Conservation (phyloP, 2,888 invertebrate genomes). For the Poecilus cupreus region DNA sequence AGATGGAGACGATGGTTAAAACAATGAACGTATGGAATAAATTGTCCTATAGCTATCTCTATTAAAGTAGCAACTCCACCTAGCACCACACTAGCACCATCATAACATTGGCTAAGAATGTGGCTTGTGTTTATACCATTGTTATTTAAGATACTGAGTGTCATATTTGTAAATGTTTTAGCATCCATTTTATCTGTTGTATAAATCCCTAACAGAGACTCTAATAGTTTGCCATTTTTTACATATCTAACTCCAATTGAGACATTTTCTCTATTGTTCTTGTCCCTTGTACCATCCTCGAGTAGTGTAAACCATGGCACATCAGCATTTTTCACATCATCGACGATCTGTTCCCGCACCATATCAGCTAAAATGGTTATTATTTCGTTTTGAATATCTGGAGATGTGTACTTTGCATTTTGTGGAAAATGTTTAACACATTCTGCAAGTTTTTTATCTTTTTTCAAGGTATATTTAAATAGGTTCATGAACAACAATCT, state of each 20-base stretch:
- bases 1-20: no score
- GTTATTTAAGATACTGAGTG: slow-evolving; percentile 34
- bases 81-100: slow-evolving; percentile 46
- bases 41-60: no score
- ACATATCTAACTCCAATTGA: slow-evolving; percentile 19
- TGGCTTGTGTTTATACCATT: slow-evolving; percentile 29
- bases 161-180: slow-evolving; percentile 32
- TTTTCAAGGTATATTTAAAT: no score
- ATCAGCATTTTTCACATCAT: slow-evolving; percentile 41
- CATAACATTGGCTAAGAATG: slow-evolving; percentile 44
- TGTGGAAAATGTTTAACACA: slow-evolving; percentile 2
- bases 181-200: slow-evolving; percentile 37
- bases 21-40: no score
- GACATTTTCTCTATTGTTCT: slow-evolving; percentile 41
- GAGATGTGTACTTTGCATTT: slow-evolving; percentile 35
- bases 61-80: no score
- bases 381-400: slow-evolving; percentile 49
- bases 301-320: slow-evolving; percentile 39
- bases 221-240: slow-evolving; percentile 21
- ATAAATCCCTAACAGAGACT: slow-evolving; percentile 37
- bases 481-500: slow-evolving; percentile 34
- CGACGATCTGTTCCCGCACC: slow-evolving; percentile 18
- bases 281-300: slow-evolving; percentile 40
- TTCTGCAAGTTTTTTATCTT: not conserved
- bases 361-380: slow-evolving; percentile 43